Percentiles rank a stretch among this genome's conserved stretches.
Conservation (phyloP, 2,888 invertebrate genomes). For the Ichneumon xanthorius region DNA sequence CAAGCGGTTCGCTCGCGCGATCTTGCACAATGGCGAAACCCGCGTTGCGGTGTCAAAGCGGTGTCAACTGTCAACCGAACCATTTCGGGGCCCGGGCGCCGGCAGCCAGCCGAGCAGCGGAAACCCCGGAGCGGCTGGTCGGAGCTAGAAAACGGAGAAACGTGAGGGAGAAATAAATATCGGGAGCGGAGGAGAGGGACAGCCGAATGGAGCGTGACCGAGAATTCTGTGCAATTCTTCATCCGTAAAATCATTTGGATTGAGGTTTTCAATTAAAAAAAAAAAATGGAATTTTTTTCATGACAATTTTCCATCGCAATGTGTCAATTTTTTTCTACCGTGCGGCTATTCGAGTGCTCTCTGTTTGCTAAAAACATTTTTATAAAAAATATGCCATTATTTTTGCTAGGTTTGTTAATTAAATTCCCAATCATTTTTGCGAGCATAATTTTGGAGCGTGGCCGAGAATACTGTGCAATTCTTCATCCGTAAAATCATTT, state of each 20-base stretch:
- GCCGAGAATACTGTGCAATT: conserved; percentile 39
- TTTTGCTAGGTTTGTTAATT: too few species aligned
- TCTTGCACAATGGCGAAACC: conserved; percentile 80
- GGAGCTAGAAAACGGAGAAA: conserved; percentile 29
- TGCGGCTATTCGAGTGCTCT: too few species aligned
- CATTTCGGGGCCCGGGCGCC: conserved; percentile 54
- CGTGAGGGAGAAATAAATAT: conserved; percentile 66
- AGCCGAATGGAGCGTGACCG: conserved; percentile 71
- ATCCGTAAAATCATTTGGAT: conserved; percentile 27
- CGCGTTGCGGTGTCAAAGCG: conserved; percentile 80
- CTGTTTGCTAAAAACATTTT: too few species aligned
- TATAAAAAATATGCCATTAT: too few species aligned
- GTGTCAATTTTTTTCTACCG: not conserved
- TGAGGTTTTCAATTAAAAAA: not conserved
- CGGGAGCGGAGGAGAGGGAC: conserved; percentile 55
- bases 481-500: conserved; percentile 31
- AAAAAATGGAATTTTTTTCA: not conserved
- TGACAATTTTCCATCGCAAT: not conserved
- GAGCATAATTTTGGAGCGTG: conserved; percentile 64
- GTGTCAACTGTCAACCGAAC: conserved; percentile 83
- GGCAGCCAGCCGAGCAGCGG: conserved; percentile 12
- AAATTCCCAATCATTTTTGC: too few species aligned
- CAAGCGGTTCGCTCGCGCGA: conserved; percentile 81
- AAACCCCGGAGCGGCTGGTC: conserved; percentile 1
- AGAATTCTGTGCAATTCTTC: conserved; percentile 30